Evolutionary conservation across 2,113 vertebrate genomes (phyloP).

Genomic region (Galeopterus variegatus): DNA sequence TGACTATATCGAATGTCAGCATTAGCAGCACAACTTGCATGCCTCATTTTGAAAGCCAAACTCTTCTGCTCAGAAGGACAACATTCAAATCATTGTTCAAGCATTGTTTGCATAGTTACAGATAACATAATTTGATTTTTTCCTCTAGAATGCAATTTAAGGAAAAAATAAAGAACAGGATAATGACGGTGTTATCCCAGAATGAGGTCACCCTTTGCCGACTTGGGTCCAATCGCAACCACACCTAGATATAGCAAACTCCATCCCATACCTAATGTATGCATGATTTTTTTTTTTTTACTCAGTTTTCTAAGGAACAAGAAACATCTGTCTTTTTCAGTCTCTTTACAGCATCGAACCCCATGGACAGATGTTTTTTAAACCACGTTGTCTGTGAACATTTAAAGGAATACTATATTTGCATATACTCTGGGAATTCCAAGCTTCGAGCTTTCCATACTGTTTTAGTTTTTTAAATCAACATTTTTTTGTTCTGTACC

Average conservation of each 20-base stretch:
- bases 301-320: conserved; percentile 78
- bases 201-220: conserved; percentile 58
- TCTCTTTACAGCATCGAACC: conserved; percentile 86
- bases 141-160: not conserved
- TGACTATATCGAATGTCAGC: not conserved
- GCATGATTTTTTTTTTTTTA: conserved; percentile 50
- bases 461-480: conserved; percentile 90
- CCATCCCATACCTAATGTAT: conserved; percentile 49
- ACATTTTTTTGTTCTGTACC: conserved; percentile 89
- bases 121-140: not conserved
- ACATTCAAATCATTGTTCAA: not conserved
- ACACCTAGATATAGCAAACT: conserved; percentile 66
- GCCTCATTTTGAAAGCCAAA: conserved; percentile 41
- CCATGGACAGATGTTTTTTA: conserved; percentile 90
- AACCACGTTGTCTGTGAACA: conserved; percentile 88
- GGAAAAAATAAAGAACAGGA: not conserved
- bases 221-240: conserved; percentile 43
- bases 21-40: not conserved
- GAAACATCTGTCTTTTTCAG: conserved; percentile 90
- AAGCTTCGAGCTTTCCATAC: conserved; percentile 86
- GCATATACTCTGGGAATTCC: conserved; percentile 90
- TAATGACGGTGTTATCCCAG: conserved; percentile 44
- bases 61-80: not conserved
- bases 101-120: not conserved
- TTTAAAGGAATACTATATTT: conserved; percentile 89